Percentiles rank a stretch among this genome's conserved stretches.
These are phyloP conservation scores for Mesaphorura yosii DNA, from an alignment of 1,140 invertebrate species.

Conservation along the genomic window DNA sequence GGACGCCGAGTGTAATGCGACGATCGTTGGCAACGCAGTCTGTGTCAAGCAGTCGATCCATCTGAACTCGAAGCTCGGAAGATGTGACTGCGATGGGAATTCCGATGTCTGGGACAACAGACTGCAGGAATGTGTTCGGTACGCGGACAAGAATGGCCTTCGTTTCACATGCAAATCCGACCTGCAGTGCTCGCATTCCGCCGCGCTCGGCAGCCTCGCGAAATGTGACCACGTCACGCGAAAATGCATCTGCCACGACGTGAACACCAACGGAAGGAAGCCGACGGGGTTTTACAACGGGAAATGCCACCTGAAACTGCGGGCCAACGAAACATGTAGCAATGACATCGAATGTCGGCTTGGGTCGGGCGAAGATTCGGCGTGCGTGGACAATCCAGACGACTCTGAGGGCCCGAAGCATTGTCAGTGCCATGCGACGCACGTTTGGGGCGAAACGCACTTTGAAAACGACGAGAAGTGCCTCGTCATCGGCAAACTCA, in stretches of 20 bases:
- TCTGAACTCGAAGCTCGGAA: background rate
- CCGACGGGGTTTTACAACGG: background rate
- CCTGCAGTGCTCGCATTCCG: conserved; percentile 5
- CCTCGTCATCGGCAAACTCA: background rate
- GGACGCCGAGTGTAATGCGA: conserved; percentile 6
- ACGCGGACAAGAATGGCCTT: too few species aligned
- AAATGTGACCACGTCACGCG: background rate
- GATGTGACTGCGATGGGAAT: background rate
- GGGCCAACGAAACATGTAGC: background rate
- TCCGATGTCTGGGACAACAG: too few species aligned
- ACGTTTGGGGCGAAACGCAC: background rate
- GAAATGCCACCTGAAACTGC: background rate
- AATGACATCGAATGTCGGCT: background rate
- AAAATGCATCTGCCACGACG: conserved; percentile 19
- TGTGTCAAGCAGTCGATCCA: background rate
- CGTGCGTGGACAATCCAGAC: background rate
- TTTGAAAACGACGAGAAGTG: background rate
- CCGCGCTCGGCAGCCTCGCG: background rate
- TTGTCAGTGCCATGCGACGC: background rate
- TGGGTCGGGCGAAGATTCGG: background rate
- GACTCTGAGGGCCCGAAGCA: background rate
- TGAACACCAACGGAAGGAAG: background rate
- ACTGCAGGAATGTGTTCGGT: conserved; percentile 5
- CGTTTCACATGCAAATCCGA: conserved; percentile 17
- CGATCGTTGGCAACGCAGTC: conserved; percentile 4